Base-by-base conservation (phyloP, 2,797 vertebrate genomes). In the Phrynocephalus forsythii region DNA sequence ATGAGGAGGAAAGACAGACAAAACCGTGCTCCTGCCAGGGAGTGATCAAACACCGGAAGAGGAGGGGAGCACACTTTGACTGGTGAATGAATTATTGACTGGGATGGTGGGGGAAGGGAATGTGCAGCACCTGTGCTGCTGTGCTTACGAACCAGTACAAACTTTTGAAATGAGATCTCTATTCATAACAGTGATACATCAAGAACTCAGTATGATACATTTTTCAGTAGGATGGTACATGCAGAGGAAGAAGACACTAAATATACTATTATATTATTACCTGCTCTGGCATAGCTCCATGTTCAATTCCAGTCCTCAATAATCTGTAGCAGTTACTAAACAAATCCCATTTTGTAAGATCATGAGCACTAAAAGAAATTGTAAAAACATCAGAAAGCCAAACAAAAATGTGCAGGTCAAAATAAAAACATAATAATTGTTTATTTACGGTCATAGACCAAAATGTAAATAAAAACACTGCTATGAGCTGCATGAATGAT, bases 221-320 rank as follows among this genome's bases (percentile, higher is more conserved):
- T 44, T 84, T 8, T 13, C 2, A 56, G 52, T 11, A 56, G 52
- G 52, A 56, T 15, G 52, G 6, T 16, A 66, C 8, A 77, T 0
- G 18, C 38, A 85, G 3, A 44, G 38, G 38, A 84, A 20, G 73
- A n/a, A 67, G 26, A 77, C 5, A 66, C 16, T 66, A 76, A 4
- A 90, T 4, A 86, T 78, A 22, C 28, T 52, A 3, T 91, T 73
- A 7, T 82, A 77, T 73, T 86, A 60, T 52, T 96, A 98, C 98
- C 97, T 99, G 99, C 96, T 99, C 99, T n/a, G 99, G 98, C 99
- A 99, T 99, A 90, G 99, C 99, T 96, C 98, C 99, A 83, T 99
- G 99, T 95, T 99, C 99, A 93, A 99, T 99, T 93, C 99, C 99
- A 90, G 98, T 98, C 96, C 99, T 98, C 92, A 99, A 96, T 93